Conservation (phyloP, 2,113 vertebrate species). For the Rhinoderma darwinii region DNA sequence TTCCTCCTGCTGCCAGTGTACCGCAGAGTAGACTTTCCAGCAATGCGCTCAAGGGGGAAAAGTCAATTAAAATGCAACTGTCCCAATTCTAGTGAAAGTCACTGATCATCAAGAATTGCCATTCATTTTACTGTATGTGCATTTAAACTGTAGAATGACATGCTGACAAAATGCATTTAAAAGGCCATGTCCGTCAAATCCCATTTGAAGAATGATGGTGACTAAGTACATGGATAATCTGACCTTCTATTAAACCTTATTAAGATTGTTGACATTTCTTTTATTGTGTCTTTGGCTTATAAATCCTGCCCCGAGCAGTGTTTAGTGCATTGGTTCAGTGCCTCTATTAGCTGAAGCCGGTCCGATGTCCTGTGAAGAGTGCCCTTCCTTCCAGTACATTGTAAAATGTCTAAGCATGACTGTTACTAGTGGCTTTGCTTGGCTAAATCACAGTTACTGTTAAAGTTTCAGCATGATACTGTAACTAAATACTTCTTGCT, state of each 20-base stretch:
- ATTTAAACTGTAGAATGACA: constrained; percentile 50
- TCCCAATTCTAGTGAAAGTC: constrained; percentile 69
- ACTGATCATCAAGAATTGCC: constrained; percentile 67
- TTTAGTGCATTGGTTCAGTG: constrained; percentile 53
- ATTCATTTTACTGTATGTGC: constrained; percentile 61
- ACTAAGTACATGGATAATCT: constrained; percentile 58
- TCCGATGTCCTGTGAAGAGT: constrained; percentile 2
- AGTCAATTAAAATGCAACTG: constrained; percentile 76
- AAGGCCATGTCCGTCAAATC: constrained; percentile 45
- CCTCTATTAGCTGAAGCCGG: constrained; percentile 48
- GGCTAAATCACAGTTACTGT: constrained; percentile 17
- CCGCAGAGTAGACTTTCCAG: constrained; percentile 64
- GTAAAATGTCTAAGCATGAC: constrained; percentile 28
- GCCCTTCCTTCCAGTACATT: constrained; percentile 23
- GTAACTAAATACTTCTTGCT: background rate
- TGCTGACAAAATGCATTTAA: constrained; percentile 54
- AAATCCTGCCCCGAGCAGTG: constrained; percentile 55
- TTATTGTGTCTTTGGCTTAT: constrained; percentile 56
- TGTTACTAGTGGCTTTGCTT: background rate
- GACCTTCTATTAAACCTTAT: constrained; percentile 61
- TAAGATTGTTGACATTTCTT: constrained; percentile 61
- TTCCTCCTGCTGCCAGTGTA: constrained; percentile 66
- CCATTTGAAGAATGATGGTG: constrained; percentile 58
- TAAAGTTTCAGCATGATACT: background rate
- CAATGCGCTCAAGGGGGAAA: constrained; percentile 66